Evolutionary conservation across 1,140 invertebrate genomes (phyloP).

Genomic region (Hermatobates lingyangjiaoensis): DNA sequence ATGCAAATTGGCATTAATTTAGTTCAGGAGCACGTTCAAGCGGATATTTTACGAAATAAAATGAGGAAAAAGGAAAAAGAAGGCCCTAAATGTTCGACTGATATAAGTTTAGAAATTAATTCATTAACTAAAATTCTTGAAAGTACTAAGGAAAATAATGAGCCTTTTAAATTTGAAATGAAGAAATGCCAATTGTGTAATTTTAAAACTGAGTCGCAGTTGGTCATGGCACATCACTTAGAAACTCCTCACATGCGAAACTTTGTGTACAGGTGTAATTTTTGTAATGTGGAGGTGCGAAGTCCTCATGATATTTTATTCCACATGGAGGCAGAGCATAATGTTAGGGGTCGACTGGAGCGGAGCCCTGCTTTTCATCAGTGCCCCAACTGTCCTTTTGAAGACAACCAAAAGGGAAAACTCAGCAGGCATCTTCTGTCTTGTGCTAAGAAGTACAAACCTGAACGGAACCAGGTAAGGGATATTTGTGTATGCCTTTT

Average conservation of each 20-base stretch:
- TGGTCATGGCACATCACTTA: constrained; percentile 75
- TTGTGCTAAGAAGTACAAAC: constrained; percentile 77
- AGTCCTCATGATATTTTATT: constrained; percentile 72
- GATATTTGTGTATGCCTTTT: too few species aligned
- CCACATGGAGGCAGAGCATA: constrained; percentile 81
- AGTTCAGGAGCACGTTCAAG: constrained; percentile 83
- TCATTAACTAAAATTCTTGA: constrained; percentile 65
- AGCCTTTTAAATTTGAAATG: constrained; percentile 55
- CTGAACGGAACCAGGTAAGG: constrained; percentile 46
- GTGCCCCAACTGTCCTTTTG: constrained; percentile 84
- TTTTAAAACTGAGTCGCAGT: constrained; percentile 76
- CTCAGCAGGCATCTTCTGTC: constrained; percentile 70
- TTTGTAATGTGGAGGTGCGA: constrained; percentile 62
- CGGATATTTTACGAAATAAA: constrained; percentile 70
- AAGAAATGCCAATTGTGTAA: constrained; percentile 79
- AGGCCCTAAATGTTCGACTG: constrained; percentile 39
- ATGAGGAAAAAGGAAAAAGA: constrained; percentile 53
- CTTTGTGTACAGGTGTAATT: constrained; percentile 69
- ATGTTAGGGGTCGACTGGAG: constrained; percentile 59
- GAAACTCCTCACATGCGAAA: constrained; percentile 83
- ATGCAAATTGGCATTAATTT: constrained; percentile 79
- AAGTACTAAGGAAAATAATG: constrained; percentile 74
- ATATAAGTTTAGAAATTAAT: constrained; percentile 54
- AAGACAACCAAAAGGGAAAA: constrained; percentile 87
- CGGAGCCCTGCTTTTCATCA: constrained; percentile 73